A percentile compares a stretch with the other conserved stretches of the same genome.
These are phyloP conservation scores for Oedothorax gibbosus DNA, from an alignment of 1,140 invertebrate species.

Conservation along the genomic window DNA sequence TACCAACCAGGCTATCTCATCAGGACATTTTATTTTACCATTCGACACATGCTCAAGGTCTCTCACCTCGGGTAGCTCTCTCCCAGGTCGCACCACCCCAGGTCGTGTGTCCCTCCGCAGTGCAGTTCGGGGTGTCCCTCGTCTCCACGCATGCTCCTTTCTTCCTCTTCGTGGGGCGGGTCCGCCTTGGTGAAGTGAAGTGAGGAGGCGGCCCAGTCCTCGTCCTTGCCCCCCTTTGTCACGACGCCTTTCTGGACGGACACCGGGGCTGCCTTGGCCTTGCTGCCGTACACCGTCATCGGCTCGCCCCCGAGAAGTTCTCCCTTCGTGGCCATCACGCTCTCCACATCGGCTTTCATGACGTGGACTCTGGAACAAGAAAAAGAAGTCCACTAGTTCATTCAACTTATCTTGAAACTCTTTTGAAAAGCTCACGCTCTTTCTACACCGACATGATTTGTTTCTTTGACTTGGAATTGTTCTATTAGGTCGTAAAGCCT, in stretches of 20 bases:
- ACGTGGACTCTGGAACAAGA: slow-evolving; percentile 23
- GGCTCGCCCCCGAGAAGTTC: neutral
- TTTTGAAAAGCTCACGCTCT: neutral
- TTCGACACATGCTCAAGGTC: too few species aligned
- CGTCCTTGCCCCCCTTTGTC: slow-evolving; percentile 11
- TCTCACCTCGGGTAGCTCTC: slow-evolving; percentile 63
- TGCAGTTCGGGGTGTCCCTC: slow-evolving; percentile 46
- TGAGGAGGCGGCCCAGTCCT: slow-evolving; percentile 47
- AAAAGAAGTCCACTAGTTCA: neutral
- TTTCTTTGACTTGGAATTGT: neutral
- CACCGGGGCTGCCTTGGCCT: slow-evolving; percentile 28
- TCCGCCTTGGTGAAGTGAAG: slow-evolving; percentile 39
- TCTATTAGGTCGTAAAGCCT: neutral
- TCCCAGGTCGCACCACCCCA: slow-evolving; percentile 63
- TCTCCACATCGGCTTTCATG: slow-evolving; percentile 29
- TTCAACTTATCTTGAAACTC: neutral
- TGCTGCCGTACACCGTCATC: neutral
- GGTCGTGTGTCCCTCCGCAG: slow-evolving; percentile 63
- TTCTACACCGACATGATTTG: neutral
- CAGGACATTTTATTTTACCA: too few species aligned
- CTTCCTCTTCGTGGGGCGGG: neutral
- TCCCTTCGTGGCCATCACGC: slow-evolving; percentile 23
- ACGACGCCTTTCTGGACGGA: slow-evolving; percentile 29
- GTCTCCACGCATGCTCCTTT: neutral
- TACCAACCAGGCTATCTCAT: too few species aligned